A percentile compares a stretch with the other conserved stretches of the same genome.
These are phyloP conservation scores for Pseudeuparius sepicola DNA, from an alignment of 2,888 invertebrate species.

Conservation along the genomic window DNA sequence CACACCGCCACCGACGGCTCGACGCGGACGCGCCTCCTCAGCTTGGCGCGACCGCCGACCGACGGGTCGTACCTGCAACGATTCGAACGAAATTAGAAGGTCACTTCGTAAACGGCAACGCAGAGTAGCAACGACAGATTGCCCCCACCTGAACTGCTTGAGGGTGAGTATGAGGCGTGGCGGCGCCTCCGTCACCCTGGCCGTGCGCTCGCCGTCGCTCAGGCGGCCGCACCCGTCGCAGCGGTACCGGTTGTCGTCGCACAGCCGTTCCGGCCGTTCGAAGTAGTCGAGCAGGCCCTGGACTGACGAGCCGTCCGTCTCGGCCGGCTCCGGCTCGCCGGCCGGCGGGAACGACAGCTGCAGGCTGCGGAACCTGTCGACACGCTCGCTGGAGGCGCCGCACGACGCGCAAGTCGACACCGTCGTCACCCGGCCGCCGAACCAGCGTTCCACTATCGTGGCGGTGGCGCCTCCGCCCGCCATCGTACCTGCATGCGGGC, in stretches of 20 bases:
- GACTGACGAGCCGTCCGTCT: slow-evolving; percentile 50
- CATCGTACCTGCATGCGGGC: too few relatives aligned
- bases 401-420: slow-evolving; percentile 67
- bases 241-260: slow-evolving; percentile 73
- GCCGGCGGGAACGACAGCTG: slow-evolving; percentile 60
- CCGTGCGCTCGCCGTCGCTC: slow-evolving; percentile 65
- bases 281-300: slow-evolving; percentile 70
- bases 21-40: slow-evolving; percentile 48
- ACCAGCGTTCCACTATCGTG: slow-evolving; percentile 57
- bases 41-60: slow-evolving; percentile 65
- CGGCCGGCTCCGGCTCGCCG: too few relatives aligned
- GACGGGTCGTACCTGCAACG: slow-evolving; percentile 53
- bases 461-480: too few relatives aligned
- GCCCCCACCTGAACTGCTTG: slow-evolving; percentile 52
- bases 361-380: slow-evolving; percentile 72
- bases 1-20: slow-evolving; percentile 50
- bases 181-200: slow-evolving; percentile 62
- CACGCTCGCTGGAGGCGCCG: slow-evolving; percentile 58
- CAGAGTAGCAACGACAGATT: not conserved
- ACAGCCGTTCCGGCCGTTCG: slow-evolving; percentile 64
- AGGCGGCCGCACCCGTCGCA: slow-evolving; percentile 66
- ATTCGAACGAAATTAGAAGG: not conserved
- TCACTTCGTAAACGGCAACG: not conserved
- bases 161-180: slow-evolving; percentile 69
- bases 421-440: slow-evolving; percentile 67